phyloP scores from a whole-genome alignment of 2,113 vertebrate genomes.

The Lampris megalopsis region DNA sequence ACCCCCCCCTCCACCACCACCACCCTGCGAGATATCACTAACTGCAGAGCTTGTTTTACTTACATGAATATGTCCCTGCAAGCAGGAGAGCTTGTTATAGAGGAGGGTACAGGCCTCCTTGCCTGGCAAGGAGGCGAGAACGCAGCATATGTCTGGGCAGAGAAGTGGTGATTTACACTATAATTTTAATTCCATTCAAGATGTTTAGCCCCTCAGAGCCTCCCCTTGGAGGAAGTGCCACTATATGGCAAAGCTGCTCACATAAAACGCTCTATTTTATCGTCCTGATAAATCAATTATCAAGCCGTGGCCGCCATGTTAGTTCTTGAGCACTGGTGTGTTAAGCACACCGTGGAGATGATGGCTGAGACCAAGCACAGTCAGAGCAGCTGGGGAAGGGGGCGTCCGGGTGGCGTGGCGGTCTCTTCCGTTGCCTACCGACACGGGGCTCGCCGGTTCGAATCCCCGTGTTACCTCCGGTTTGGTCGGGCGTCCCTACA shows the following conservation, averaged over 20 bases:
- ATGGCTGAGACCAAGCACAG: conserved; percentile 51
- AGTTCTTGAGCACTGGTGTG: conserved; percentile 55
- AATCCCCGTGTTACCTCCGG: too few species aligned
- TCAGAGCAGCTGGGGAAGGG: conserved; percentile 31
- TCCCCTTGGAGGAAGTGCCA: conserved; percentile 38
- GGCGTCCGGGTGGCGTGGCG: too few species aligned
- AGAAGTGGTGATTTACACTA: conserved; percentile 53
- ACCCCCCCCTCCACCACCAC: not conserved
- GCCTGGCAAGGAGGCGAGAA: conserved; percentile 24
- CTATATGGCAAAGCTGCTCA: conserved; percentile 42
- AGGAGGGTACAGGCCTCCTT: conserved; percentile 7
- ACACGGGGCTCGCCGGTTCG: too few species aligned
- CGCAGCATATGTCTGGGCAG: conserved; percentile 44
- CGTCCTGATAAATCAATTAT: conserved; percentile 70
- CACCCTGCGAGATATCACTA: too few species aligned
- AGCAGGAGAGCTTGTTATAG: conserved; percentile 4
- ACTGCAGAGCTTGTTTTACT: too few species aligned
- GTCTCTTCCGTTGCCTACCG: too few species aligned
- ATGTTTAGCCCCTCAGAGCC: conserved; percentile 38
- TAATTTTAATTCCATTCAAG: conserved; percentile 49
- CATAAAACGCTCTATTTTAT: conserved; percentile 60
- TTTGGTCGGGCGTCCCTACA: too few species aligned
- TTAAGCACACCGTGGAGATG: conserved; percentile 59
- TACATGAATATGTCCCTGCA: conserved; percentile 7
- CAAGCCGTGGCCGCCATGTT: conserved; percentile 49